Base-by-base conservation (phyloP, 2,797 vertebrate species). In the Falco novaeseelandiae region DNA sequence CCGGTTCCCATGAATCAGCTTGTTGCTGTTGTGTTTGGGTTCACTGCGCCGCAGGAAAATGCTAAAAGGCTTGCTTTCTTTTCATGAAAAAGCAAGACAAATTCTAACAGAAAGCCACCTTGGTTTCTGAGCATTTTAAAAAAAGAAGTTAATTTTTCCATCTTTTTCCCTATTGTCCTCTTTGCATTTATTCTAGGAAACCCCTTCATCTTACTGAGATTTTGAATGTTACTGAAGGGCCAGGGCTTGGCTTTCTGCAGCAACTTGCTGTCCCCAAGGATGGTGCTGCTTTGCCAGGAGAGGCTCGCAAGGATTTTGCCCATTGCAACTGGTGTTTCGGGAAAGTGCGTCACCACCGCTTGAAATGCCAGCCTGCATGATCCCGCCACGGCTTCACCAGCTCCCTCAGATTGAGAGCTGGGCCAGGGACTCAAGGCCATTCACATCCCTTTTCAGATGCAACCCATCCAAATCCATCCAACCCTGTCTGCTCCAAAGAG, bases 1-100 rank as follows among this genome's bases (percentile, higher is more conserved):
- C 97, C 90, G 76, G 93, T 97, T 97, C 95, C 96, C 97, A 97
- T 95, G 96, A 91, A 94, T 89, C 70, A 92, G 93, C 72, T 87
- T 78, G 76, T 65, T 0, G 0, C 89, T 92, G 82, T 6, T 96
- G 70, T 96, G 84, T 95, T 97, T 96, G 90, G 89, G 83, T 89
- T 91, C 84, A 76, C 48, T 82, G 79, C 2, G 0, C 62, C 66
- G 49, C 48, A 96, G 79, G 72, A 94, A 94, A 93, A 93, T 46
- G 25, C 91, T 86, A 55, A 73, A 87, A 91, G 46, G 20, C 36
- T 87, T 71, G 78, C 44, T 80, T 61, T 40, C 78, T 90, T 94
- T 89, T 78, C 84, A 93, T 88, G 58, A 63, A 84, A 89, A 85
- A 85, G 26, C 23, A 77, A 80, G 71, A 46, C 38, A 91, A 25